These are phyloP conservation scores for Stramonita haemastoma DNA, from an alignment of 2,888 invertebrate species.

Conservation along the genomic window DNA sequence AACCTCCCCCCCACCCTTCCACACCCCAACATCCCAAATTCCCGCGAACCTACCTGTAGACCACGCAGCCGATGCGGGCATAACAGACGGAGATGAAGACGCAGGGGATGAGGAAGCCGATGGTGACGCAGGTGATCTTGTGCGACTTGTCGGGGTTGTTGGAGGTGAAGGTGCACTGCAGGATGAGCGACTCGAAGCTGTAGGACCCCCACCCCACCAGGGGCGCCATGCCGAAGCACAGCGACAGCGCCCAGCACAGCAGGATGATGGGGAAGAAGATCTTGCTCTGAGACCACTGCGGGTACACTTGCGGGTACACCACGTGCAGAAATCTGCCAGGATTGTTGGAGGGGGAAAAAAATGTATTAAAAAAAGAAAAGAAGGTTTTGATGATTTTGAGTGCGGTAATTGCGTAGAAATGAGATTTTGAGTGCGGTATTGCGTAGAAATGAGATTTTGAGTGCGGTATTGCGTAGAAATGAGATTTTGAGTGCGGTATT, in stretches of 20 bases:
- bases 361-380: too few species aligned
- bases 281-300: constrained; percentile 56
- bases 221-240: constrained; percentile 63
- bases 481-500: too few species aligned
- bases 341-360: not conserved
- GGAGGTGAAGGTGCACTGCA: constrained; percentile 64
- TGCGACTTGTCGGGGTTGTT: constrained; percentile 59
- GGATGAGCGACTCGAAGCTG: constrained; percentile 60
- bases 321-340: constrained; percentile 58
- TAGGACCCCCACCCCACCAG: constrained; percentile 64
- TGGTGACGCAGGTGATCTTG: constrained; percentile 62
- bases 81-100: constrained; percentile 67
- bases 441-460: too few species aligned
- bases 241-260: constrained; percentile 63
- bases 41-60: constrained; percentile 48
- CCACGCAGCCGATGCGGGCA: constrained; percentile 66
- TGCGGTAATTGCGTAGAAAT: too few species aligned
- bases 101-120: constrained; percentile 67
- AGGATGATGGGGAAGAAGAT: constrained; percentile 56
- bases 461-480: too few species aligned
- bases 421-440: too few species aligned
- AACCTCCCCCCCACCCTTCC: not conserved
- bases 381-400: too few species aligned
- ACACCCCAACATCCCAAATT: not conserved
- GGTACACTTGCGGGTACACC: constrained; percentile 52